Evolutionary conservation across 2,888 invertebrate species (phyloP).

Genomic region (Icerya purchasi): DNA sequence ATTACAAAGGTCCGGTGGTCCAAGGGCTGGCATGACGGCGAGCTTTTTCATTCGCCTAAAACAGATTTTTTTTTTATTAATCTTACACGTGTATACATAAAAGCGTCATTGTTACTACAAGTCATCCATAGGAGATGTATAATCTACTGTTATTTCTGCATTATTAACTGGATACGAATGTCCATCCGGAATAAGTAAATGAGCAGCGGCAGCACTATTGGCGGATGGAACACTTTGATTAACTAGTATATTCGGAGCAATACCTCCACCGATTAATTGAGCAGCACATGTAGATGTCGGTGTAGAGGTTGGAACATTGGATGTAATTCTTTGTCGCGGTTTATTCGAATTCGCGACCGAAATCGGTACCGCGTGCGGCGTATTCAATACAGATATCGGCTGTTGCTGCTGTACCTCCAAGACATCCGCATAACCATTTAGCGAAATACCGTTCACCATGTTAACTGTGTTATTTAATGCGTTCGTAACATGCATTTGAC

Average conservation of each 20-base stretch:
- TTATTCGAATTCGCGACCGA: background rate
- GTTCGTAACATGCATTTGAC: conserved; percentile 11
- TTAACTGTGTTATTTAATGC: conserved; percentile 30
- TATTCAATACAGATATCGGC: conserved; percentile 4
- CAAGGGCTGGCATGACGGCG: too few relatives aligned
- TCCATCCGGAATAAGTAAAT: background rate
- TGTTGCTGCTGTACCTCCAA: conserved; percentile 12
- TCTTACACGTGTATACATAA: too few relatives aligned
- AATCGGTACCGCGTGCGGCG: conserved; percentile 31
- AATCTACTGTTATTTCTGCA: background rate
- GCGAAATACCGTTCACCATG: conserved; percentile 52
- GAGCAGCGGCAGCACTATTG: too few relatives aligned
- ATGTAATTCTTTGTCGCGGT: conserved; percentile 30
- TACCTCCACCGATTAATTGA: conserved; percentile 44
- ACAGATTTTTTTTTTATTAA: too few relatives aligned
- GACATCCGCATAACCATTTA: conserved; percentile 34
- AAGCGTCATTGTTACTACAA: too few relatives aligned
- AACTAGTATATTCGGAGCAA: conserved; percentile 43
- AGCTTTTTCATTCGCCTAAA: too few relatives aligned
- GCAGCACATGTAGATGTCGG: conserved; percentile 39
- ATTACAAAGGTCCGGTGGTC: too few relatives aligned
- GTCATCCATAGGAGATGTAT: background rate
- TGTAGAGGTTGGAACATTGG: conserved; percentile 28
- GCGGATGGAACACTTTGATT: too few relatives aligned
- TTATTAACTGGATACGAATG: background rate